Evolutionary conservation across 30 jellyfish, hydroid and myxozoan species (phyloP).

Genomic region (Rhopilema esculentum): DNA sequence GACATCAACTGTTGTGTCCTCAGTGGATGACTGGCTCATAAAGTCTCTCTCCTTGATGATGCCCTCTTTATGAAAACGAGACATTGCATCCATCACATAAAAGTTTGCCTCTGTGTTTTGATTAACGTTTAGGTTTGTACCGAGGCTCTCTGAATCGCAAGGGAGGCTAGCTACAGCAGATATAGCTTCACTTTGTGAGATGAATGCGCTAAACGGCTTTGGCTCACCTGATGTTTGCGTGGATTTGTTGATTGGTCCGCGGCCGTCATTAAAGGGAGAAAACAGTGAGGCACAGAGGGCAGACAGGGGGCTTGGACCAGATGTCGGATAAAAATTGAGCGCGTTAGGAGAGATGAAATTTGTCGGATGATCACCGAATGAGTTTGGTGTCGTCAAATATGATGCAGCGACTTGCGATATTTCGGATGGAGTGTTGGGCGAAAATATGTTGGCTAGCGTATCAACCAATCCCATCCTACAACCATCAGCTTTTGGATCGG

Average conservation of each 20-base stretch:
- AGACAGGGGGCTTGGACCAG: conserved; percentile 84
- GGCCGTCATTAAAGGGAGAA: conserved; percentile 68
- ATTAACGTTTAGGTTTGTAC: not conserved
- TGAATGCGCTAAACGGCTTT: conserved; percentile 38
- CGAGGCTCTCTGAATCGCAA: not conserved
- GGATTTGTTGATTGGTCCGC: conserved; percentile 48
- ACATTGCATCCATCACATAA: conserved; percentile 29
- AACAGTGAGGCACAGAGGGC: conserved; percentile 82
- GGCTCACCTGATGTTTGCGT: conserved; percentile 78
- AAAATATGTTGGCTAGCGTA: conserved; percentile 26
- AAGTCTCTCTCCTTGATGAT: conserved; percentile 19
- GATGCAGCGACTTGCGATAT: conserved; percentile 49
- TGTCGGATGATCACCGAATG: conserved; percentile 21
- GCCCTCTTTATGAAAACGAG: conserved; percentile 24
- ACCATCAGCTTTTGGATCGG: conserved; percentile 18
- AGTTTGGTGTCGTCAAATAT: conserved; percentile 60
- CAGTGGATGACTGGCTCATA: not conserved
- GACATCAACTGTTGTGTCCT: not conserved
- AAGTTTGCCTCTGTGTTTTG: conserved; percentile 6
- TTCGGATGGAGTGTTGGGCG: conserved; percentile 69
- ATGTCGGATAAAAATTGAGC: conserved; percentile 16
- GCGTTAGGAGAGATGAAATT: conserved; percentile 53
- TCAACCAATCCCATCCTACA: conserved; percentile 36
- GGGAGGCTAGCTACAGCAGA: not conserved
- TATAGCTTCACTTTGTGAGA: not conserved